phyloP scores from a whole-genome alignment of 2,888 invertebrate genomes.

The Andricus curvator region DNA sequence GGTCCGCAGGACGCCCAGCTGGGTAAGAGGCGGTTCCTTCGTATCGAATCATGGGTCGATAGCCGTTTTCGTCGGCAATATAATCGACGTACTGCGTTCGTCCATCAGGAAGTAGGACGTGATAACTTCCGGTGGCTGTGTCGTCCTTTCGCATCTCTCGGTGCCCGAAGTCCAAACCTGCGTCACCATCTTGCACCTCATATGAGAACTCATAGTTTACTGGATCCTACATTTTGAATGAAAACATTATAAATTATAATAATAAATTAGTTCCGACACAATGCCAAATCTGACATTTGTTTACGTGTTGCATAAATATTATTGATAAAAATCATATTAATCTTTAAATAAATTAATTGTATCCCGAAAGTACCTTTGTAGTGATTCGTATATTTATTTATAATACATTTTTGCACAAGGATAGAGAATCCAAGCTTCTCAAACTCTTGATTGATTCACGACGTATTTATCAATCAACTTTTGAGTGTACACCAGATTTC shows the following conservation, averaged over 20 bases:
- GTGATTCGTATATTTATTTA: no score
- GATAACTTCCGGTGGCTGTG: constrained; percentile 83
- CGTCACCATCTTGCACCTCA: constrained; percentile 82
- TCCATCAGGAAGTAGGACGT: constrained; percentile 83
- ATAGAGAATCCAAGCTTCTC: no score
- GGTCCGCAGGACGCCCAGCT: constrained; percentile 53
- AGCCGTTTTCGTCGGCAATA: constrained; percentile 83
- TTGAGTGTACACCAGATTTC: no score
- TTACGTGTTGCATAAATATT: no score
- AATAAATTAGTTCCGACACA: background rate
- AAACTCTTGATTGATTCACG: no score
- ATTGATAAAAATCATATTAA: no score
- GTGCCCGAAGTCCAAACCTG: constrained; percentile 83
- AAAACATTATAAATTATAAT: background rate
- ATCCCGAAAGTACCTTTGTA: no score
- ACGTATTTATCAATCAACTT: no score
- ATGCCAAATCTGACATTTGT: no score
- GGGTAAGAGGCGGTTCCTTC: constrained; percentile 76
- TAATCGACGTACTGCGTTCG: constrained; percentile 84
- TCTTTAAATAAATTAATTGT: no score
- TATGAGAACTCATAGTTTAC: constrained; percentile 84
- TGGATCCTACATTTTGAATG: constrained; percentile 78
- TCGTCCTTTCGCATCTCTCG: constrained; percentile 84
- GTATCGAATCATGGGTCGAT: constrained; percentile 82
- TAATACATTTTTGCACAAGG: no score